phyloP scores from a whole-genome alignment of 2,113 vertebrate genomes.

The Lasiurus borealis region DNA sequence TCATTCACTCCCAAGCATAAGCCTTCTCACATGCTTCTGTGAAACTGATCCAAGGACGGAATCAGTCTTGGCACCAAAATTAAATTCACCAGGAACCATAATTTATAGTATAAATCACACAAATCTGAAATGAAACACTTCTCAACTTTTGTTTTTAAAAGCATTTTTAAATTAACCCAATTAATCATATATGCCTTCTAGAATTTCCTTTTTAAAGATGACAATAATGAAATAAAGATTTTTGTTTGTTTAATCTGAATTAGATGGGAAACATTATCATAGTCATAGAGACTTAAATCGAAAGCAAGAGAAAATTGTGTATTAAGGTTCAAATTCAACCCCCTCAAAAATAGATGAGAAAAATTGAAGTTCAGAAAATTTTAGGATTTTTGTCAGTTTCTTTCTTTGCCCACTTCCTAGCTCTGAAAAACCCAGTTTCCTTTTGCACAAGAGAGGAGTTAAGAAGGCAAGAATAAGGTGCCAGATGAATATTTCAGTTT shows the following conservation, averaged over 20 bases:
- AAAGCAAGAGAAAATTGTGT: neutral
- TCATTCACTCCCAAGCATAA: neutral
- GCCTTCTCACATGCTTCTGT: neutral
- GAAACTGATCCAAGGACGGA: constrained; percentile 3
- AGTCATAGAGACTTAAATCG: neutral
- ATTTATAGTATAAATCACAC: neutral
- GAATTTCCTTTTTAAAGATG: neutral
- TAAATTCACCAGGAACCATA: neutral
- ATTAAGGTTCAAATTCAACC: neutral
- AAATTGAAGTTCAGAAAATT: neutral
- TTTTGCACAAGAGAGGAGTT: neutral
- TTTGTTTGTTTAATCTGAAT: neutral
- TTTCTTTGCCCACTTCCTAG: neutral
- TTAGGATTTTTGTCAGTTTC: neutral
- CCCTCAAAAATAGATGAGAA: neutral
- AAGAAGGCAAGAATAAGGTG: neutral
- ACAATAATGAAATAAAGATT: neutral
- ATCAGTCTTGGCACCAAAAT: neutral
- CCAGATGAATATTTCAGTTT: neutral
- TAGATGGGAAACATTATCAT: neutral
- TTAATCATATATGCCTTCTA: neutral
- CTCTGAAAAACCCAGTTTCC: neutral
- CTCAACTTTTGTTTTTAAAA: constrained; percentile 43
- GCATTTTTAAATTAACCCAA: neutral
- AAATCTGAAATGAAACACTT: neutral